A percentile compares a stretch with the other conserved stretches of the same genome.
Conservation (phyloP, 1,140 invertebrate species). For the Euura saliciscinereae region DNA sequence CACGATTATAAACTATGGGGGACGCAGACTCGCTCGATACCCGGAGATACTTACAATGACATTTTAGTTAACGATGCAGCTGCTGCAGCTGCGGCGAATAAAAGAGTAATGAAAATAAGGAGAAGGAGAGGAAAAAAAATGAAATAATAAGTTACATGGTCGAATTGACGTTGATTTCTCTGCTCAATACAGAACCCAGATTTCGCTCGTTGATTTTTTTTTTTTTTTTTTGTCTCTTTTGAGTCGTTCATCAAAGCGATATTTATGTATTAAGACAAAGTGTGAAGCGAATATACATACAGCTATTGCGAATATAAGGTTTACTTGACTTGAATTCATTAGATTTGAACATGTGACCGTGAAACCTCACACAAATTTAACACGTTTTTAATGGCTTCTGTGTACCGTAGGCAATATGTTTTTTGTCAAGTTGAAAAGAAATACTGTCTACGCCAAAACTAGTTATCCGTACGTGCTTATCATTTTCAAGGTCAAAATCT, state of each 20-base stretch:
- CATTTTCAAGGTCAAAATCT: neutral
- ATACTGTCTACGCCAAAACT: neutral
- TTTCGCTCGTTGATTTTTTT: too few species aligned
- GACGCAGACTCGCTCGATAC: too few species aligned
- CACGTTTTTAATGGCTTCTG: constrained; percentile 44
- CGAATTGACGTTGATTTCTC: too few species aligned
- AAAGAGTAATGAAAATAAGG: too few species aligned
- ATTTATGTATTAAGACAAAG: neutral
- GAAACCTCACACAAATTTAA: constrained; percentile 36
- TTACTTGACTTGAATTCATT: constrained; percentile 32
- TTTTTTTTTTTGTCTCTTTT: neutral
- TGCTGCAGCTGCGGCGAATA: too few species aligned
- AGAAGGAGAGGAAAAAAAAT: too few species aligned
- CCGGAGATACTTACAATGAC: too few species aligned
- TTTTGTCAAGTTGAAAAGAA: neutral
- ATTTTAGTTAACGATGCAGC: too few species aligned
- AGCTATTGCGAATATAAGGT: neutral
- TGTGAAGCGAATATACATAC: neutral
- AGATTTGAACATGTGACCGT: constrained; percentile 37
- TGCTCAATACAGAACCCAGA: too few species aligned
- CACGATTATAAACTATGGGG: too few species aligned
- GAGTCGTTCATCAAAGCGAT: neutral
- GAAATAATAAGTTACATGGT: too few species aligned
- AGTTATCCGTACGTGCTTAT: neutral
- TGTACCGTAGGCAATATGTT: neutral